Conservation (phyloP, 2,888 invertebrate species). For the Xestoiulus laeticollis region DNA sequence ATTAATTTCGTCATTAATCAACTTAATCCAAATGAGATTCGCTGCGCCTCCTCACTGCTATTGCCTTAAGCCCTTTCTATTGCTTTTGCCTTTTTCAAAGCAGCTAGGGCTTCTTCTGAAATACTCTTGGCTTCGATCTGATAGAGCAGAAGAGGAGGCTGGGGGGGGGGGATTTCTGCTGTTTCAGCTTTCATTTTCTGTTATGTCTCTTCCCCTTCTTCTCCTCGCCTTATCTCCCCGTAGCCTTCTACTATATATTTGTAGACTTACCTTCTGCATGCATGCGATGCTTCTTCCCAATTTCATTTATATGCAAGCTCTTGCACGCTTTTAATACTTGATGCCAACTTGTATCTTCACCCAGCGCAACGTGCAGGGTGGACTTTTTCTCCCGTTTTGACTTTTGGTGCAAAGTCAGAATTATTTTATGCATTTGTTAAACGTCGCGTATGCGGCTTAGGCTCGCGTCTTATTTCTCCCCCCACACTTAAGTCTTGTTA, state of each 20-base stretch:
- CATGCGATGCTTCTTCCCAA: slow-evolving; percentile 11
- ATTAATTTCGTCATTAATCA: slow-evolving; percentile 55
- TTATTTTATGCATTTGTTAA: slow-evolving; percentile 43
- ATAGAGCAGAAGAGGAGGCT: slow-evolving; percentile 38
- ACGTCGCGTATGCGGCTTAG: slow-evolving; percentile 38
- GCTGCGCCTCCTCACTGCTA: slow-evolving; percentile 46
- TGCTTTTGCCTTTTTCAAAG: slow-evolving; percentile 48
- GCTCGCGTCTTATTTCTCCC: slow-evolving; percentile 22
- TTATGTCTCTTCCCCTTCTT: slow-evolving; percentile 44
- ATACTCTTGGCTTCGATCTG: slow-evolving; percentile 47
- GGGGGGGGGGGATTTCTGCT: slow-evolving; percentile 45
- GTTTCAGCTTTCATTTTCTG: slow-evolving; percentile 49
- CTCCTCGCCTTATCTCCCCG: slow-evolving; percentile 36
- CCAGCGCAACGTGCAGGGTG: background rate
- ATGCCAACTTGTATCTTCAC: background rate
- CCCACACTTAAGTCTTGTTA: slow-evolving; percentile 28
- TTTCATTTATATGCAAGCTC: slow-evolving; percentile 43
- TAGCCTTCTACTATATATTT: slow-evolving; percentile 31
- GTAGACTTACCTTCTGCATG: slow-evolving; percentile 29
- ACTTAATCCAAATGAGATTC: slow-evolving; percentile 54
- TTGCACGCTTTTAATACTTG: slow-evolving; percentile 4
- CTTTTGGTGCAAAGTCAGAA: slow-evolving; percentile 43
- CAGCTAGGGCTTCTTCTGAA: slow-evolving; percentile 27
- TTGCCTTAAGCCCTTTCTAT: slow-evolving; percentile 54
- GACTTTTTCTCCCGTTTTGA: background rate